phyloP scores from a whole-genome alignment of 1,140 invertebrate species.

The Platorchestia sp. region DNA sequence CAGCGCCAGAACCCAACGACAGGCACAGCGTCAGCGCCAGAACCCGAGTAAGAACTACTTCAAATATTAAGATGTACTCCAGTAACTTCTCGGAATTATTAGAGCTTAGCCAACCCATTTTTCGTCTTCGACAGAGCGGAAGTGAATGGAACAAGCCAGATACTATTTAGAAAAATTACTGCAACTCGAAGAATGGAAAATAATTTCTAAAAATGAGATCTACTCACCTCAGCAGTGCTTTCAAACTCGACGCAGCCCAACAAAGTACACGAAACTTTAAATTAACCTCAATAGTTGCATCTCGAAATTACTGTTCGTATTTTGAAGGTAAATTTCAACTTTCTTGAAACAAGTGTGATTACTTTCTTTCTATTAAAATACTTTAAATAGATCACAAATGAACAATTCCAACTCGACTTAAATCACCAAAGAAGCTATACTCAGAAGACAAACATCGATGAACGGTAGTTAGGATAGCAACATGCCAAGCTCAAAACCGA shows the following conservation, averaged over 20 bases:
- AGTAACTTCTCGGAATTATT: too few relatives aligned
- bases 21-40: too few relatives aligned
- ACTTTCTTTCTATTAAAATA: background rate
- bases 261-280: background rate
- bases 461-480: background rate
- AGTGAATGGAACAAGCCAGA: too few relatives aligned
- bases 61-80: too few relatives aligned
- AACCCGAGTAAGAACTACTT: too few relatives aligned
- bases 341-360: background rate
- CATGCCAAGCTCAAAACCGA: background rate
- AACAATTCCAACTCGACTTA: too few relatives aligned
- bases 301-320: background rate
- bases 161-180: too few relatives aligned
- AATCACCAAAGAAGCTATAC: background rate
- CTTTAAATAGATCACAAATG: background rate
- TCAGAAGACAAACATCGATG: background rate
- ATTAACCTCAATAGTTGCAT: background rate
- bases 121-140: too few relatives aligned
- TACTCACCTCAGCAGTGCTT: background rate
- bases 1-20: too few relatives aligned
- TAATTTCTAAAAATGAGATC: background rate
- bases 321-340: background rate
- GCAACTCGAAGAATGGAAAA: background rate
- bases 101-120: too few relatives aligned
- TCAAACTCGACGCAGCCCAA: too few relatives aligned